These are phyloP conservation scores for Copsychus sechellarum DNA, from an alignment of 2,113 vertebrate species.

Conservation along the genomic window DNA sequence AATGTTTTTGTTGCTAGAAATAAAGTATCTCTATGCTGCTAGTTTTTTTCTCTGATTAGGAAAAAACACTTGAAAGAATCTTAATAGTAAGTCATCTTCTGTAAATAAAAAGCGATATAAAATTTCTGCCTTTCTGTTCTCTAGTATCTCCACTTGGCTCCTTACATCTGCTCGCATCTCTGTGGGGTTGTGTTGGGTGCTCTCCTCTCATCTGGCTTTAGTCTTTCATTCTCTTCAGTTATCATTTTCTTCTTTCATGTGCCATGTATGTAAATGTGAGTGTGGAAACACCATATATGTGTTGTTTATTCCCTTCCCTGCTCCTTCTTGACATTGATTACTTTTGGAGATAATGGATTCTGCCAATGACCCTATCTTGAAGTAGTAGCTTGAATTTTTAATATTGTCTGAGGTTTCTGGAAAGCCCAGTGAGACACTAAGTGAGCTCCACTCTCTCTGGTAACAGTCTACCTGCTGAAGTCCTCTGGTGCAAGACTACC, in stretches of 20 bases:
- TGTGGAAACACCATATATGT: not conserved
- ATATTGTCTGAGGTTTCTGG: not conserved
- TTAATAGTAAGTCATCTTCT: not conserved
- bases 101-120: not conserved
- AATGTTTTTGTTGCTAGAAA: not conserved
- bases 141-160: not conserved
- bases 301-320: not conserved
- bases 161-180: not conserved
- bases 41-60: not conserved
- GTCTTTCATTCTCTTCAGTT: not conserved
- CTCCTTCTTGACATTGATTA: not conserved
- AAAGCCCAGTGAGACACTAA: not conserved
- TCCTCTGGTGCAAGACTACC: not conserved
- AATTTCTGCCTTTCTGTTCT: not conserved
- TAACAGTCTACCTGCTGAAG: not conserved
- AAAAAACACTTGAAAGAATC: not conserved
- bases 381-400: not conserved
- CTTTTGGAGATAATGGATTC: not conserved
- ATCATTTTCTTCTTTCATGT: not conserved
- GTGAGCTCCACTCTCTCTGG: not conserved
- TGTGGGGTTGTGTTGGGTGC: not conserved
- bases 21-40: not conserved
- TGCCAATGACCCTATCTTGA: not conserved
- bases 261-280: not conserved
- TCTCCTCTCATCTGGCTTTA: not conserved